Conservation (phyloP, 2,888 invertebrate species). For the Epiblema foenella region DNA sequence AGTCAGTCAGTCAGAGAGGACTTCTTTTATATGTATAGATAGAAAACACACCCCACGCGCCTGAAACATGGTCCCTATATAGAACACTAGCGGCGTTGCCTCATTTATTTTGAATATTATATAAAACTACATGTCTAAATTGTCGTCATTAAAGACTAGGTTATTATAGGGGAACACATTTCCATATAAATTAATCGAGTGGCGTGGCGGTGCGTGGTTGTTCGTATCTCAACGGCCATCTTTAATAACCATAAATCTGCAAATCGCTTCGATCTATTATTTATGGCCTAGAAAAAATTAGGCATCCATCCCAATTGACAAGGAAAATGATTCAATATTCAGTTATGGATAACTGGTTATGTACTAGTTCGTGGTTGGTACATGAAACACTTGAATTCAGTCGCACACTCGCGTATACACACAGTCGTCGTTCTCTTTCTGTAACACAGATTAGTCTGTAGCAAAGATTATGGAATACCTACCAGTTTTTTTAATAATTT, state of each 20-base stretch:
- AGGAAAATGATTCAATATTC: slow-evolving; percentile 39
- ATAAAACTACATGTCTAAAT: not conserved
- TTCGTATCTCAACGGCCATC: slow-evolving; percentile 69
- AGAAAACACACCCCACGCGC: no score
- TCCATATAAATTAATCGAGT: slow-evolving; percentile 79
- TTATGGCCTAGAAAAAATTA: slow-evolving; percentile 67
- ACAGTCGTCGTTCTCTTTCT: no score
- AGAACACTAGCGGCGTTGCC: not conserved
- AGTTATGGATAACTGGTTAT: slow-evolving; percentile 11
- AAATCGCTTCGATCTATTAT: slow-evolving; percentile 72
- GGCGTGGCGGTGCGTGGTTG: slow-evolving; percentile 64
- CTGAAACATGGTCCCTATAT: no score
- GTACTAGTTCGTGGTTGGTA: not conserved
- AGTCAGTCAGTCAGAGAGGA: no score
- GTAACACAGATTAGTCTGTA: no score
- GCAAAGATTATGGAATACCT: no score
- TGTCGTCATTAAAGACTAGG: slow-evolving; percentile 23
- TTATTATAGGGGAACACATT: slow-evolving; percentile 59
- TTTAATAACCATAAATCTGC: slow-evolving; percentile 83
- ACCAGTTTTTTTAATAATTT: no score
- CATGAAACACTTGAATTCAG: no score
- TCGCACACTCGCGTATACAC: no score
- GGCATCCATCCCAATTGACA: slow-evolving; percentile 43
- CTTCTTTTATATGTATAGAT: no score
- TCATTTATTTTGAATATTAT: not conserved